These are phyloP conservation scores for Bembecia ichneumoniformis DNA, from an alignment of 2,888 invertebrate genomes.

Conservation along the genomic window DNA sequence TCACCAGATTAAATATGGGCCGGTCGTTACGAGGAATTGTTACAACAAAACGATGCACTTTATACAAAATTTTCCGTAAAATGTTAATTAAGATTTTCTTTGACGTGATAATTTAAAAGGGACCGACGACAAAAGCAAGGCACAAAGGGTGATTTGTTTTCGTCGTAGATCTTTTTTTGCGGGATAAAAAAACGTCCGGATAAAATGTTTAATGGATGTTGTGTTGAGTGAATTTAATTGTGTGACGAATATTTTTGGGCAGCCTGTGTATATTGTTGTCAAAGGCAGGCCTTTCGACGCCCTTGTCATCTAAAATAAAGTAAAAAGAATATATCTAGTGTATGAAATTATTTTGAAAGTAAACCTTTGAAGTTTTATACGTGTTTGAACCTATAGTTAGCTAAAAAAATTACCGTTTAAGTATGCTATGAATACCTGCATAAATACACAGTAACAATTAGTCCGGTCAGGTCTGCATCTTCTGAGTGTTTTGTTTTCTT, in stretches of 20 bases:
- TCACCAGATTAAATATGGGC: neutral
- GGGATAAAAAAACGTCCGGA: slow-evolving; percentile 12
- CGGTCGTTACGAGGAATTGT: slow-evolving; percentile 4
- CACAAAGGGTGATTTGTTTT: slow-evolving; percentile 36
- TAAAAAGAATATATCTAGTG: neutral
- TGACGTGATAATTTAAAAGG: slow-evolving; percentile 24
- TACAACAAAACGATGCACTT: slow-evolving; percentile 11
- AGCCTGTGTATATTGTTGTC: neutral
- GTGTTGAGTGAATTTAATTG: slow-evolving; percentile 35
- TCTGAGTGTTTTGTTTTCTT: no score
- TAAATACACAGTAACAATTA: no score
- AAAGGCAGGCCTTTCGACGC: neutral
- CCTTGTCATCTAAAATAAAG: neutral
- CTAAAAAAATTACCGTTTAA: no score
- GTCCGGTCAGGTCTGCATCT: no score
- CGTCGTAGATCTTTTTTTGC: slow-evolving; percentile 19
- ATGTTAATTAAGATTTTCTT: slow-evolving; percentile 15
- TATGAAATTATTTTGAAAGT: no score
- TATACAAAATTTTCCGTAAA: slow-evolving; percentile 5
- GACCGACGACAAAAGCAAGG: slow-evolving; percentile 22
- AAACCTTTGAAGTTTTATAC: no score
- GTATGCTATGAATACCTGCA: no score
- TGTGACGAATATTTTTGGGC: slow-evolving; percentile 6
- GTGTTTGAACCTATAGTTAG: no score
- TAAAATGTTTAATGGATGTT: slow-evolving; percentile 17